Conservation (phyloP, 2,888 invertebrate genomes). For the Alloscopus bannaensis region DNA sequence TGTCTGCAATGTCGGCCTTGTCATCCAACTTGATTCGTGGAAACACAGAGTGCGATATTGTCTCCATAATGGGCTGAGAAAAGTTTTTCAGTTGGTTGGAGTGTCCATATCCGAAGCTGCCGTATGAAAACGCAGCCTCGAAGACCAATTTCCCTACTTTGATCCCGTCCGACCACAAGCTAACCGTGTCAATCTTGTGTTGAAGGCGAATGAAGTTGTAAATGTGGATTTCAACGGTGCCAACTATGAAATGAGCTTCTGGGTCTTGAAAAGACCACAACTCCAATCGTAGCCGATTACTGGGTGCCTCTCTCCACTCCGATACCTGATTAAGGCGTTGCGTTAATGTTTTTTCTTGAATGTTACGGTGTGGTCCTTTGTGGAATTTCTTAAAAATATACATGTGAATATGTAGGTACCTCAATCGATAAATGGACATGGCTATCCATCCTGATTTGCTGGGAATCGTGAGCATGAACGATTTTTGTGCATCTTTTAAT, state of each 20-base stretch:
- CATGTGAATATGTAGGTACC: too few relatives aligned
- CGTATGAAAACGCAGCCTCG: slow-evolving; percentile 70
- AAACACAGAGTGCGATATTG: slow-evolving; percentile 69
- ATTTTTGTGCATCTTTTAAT: slow-evolving; percentile 56
- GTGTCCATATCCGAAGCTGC: slow-evolving; percentile 68
- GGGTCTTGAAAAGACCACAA: slow-evolving; percentile 72
- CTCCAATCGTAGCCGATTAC: slow-evolving; percentile 64
- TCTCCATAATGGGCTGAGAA: slow-evolving; percentile 62
- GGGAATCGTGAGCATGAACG: slow-evolving; percentile 41
- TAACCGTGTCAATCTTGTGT: slow-evolving; percentile 57
- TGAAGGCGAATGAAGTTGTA: slow-evolving; percentile 64
- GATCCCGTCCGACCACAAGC: slow-evolving; percentile 63
- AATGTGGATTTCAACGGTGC: slow-evolving; percentile 58
- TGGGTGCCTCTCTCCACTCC: slow-evolving; percentile 59
- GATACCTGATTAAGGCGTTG: slow-evolving; percentile 55
- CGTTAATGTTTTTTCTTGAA: too few relatives aligned
- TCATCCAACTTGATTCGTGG: slow-evolving; percentile 64
- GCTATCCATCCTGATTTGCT: slow-evolving; percentile 61
- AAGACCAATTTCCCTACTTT: slow-evolving; percentile 54
- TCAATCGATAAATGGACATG: slow-evolving; percentile 57
- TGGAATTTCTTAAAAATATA: too few relatives aligned
- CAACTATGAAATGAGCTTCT: slow-evolving; percentile 67
- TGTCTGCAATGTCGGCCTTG: slow-evolving; percentile 50
- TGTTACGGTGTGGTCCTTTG: too few relatives aligned
- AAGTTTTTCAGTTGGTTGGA: slow-evolving; percentile 69